These are phyloP conservation scores for Aplocera efformata DNA, from an alignment of 2,888 invertebrate species.

Conservation along the genomic window DNA sequence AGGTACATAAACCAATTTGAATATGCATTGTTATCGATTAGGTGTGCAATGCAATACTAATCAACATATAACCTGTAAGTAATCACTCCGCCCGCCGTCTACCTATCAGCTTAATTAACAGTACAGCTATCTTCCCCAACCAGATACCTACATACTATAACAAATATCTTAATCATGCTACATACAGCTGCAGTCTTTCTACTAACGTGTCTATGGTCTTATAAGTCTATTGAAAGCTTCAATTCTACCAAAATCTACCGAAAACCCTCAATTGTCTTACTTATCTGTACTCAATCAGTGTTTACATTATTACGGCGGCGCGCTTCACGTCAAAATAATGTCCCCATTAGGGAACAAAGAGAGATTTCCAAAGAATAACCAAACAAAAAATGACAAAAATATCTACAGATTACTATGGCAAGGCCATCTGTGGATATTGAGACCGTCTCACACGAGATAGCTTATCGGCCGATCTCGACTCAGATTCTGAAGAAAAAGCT, in stretches of 20 bases:
- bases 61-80: conserved; percentile 18
- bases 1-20: not conserved
- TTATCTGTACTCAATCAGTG: conserved; percentile 77
- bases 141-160: conserved; percentile 9
- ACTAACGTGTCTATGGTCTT: conserved; percentile 1
- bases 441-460: conserved; percentile 76
- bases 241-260: conserved; percentile 46
- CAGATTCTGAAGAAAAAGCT: conserved; percentile 76
- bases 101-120: conserved; percentile 25
- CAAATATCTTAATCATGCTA: too few species aligned
- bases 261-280: conserved; percentile 66
- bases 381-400: conserved; percentile 75
- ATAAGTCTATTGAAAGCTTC: conserved; percentile 29
- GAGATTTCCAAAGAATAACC: conserved; percentile 70
- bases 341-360: conserved; percentile 77
- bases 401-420: conserved; percentile 73
- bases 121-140: conserved; percentile 6
- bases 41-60: conserved; percentile 19
- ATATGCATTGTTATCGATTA: conserved; percentile 13
- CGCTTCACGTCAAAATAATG: conserved; percentile 78
- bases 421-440: conserved; percentile 80
- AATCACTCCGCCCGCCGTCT: conserved; percentile 8
- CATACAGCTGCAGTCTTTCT: conserved; percentile 39
- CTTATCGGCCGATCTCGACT: conserved; percentile 75
- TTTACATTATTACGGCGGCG: conserved; percentile 72